phyloP scores from a whole-genome alignment of 1,140 invertebrate species.

The Colletes latitarsis region DNA sequence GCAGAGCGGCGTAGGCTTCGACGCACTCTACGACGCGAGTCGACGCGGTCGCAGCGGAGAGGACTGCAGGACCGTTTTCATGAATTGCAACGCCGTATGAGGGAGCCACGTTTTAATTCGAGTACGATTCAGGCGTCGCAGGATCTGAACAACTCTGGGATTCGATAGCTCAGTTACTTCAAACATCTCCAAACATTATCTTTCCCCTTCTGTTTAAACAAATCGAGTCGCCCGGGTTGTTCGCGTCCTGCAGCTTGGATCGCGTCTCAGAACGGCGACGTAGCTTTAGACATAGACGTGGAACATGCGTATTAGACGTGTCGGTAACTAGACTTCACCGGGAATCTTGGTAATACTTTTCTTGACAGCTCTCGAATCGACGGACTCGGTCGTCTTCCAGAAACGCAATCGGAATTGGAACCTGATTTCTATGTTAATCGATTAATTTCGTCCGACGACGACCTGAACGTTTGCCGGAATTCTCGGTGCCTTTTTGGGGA shows the following conservation, averaged over 20 bases:
- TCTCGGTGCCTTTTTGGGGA: background rate
- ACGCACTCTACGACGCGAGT: conserved; percentile 91
- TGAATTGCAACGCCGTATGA: conserved; percentile 94
- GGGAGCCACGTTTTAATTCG: conserved; percentile 1
- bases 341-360: conserved; percentile 23
- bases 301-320: background rate
- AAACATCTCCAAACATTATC: background rate
- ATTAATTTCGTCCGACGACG: background rate
- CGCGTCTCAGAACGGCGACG: conserved; percentile 21
- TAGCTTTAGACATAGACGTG: conserved; percentile 40
- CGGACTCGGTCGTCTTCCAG: background rate
- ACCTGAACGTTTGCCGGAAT: background rate
- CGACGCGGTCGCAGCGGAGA: conserved; percentile 91
- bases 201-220: background rate
- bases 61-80: conserved; percentile 90
- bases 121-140: conserved; percentile 34
- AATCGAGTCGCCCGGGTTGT: background rate
- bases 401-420: background rate
- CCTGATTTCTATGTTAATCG: background rate
- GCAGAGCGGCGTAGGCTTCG: conserved; percentile 87
- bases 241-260: conserved; percentile 1
- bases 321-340: conserved; percentile 24
- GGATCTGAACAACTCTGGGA: background rate
- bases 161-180: background rate
- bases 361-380: conserved; percentile 17